phyloP scores from a whole-genome alignment of 23 tunicate genomes.

The Diplosoma virens region DNA sequence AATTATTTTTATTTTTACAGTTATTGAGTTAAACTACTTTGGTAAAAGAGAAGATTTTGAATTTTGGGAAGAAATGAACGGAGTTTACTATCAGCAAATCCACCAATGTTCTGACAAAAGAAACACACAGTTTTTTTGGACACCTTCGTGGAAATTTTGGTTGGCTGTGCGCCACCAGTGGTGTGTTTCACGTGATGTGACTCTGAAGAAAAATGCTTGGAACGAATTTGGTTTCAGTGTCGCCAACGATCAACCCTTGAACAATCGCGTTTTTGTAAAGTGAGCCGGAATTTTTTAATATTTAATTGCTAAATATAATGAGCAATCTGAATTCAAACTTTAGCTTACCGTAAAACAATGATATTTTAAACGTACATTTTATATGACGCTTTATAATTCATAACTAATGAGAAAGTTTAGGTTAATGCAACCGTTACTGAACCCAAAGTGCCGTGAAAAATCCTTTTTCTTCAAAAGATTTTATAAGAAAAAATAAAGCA shows the following conservation, averaged over 20 bases:
- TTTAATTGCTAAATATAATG: too few relatives aligned
- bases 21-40: slow-evolving; percentile 39
- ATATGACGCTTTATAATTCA: too few relatives aligned
- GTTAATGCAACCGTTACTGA: too few relatives aligned
- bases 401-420: too few relatives aligned
- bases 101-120: background rate
- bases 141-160: slow-evolving; percentile 91
- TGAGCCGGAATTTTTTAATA: background rate
- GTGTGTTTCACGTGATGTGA: slow-evolving; percentile 20
- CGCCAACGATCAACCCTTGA: slow-evolving; percentile 22
- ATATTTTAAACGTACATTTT: too few relatives aligned
- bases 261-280: slow-evolving; percentile 20
- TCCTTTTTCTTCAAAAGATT: too few relatives aligned
- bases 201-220: slow-evolving; percentile 4
- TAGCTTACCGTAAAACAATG: too few relatives aligned
- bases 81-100: slow-evolving; percentile 40
- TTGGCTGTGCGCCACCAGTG: slow-evolving; percentile 50
- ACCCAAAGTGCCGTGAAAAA: too few relatives aligned
- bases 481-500: too few relatives aligned
- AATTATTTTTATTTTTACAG: slow-evolving; percentile 13
- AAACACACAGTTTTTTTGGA: slow-evolving; percentile 28
- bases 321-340: too few relatives aligned
- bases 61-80: slow-evolving; percentile 62
- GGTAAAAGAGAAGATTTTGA: slow-evolving; percentile 64
- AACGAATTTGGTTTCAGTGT: slow-evolving; percentile 54